These are phyloP conservation scores for Seriola aureovittata DNA, from an alignment of 2,113 vertebrate genomes.

Conservation along the genomic window DNA sequence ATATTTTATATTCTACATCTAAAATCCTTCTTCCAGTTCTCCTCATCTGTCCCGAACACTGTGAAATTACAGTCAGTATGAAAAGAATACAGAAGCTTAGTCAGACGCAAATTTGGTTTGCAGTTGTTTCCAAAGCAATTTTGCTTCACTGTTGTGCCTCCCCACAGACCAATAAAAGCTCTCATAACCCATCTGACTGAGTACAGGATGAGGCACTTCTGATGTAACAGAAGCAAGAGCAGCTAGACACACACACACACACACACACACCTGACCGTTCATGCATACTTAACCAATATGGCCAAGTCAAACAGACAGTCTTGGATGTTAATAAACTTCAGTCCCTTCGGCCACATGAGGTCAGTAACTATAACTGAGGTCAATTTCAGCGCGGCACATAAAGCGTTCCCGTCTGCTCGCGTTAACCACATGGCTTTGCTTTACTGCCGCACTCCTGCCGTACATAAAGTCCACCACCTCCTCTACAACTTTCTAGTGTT, in stretches of 20 bases:
- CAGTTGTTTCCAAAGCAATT: slow-evolving; percentile 26
- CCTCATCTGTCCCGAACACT: neutral
- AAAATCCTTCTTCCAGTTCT: neutral
- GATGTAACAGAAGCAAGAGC: slow-evolving; percentile 8
- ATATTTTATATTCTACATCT: neutral
- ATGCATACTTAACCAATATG: slow-evolving; percentile 49
- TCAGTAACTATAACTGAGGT: slow-evolving; percentile 34
- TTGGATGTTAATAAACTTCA: slow-evolving; percentile 24
- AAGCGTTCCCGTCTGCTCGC: neutral
- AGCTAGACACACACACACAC: slow-evolving; percentile 14
- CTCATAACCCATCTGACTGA: slow-evolving; percentile 30
- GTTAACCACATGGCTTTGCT: slow-evolving; percentile 8
- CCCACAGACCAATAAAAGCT: slow-evolving; percentile 25
- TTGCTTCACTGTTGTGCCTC: slow-evolving; percentile 27
- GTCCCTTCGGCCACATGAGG: slow-evolving; percentile 19
- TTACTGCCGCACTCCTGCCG: neutral
- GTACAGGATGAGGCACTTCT: slow-evolving; percentile 9
- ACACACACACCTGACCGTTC: slow-evolving; percentile 7
- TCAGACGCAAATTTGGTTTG: neutral
- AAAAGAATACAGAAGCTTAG: neutral
- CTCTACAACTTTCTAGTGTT: neutral
- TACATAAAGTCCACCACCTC: neutral
- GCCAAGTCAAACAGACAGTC: slow-evolving; percentile 25
- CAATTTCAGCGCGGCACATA: neutral
- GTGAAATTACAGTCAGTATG: neutral